A percentile compares a stretch with the other conserved stretches of the same genome.
phyloP scores from a whole-genome alignment of 1,140 invertebrate genomes.

The Nasonia longicornis region DNA sequence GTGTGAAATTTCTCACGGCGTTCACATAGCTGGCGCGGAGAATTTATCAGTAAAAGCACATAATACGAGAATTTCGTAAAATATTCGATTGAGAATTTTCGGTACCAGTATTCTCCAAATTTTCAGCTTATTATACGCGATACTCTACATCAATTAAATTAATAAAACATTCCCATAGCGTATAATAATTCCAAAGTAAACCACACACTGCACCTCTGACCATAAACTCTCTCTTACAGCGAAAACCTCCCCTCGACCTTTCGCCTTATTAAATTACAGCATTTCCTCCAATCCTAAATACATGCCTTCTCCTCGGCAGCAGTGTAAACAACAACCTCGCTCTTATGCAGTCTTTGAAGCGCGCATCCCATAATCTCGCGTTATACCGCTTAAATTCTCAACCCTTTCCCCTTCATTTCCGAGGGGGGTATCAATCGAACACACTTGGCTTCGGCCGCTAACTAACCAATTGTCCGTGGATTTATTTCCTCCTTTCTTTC shows the following conservation, averaged over 20 bases:
- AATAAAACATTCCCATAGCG: too few species aligned
- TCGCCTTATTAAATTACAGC: background rate
- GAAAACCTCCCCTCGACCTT: background rate
- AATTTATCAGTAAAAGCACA: conserved; percentile 10
- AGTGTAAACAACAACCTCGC: background rate
- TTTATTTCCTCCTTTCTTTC: conserved; percentile 50
- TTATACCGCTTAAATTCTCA: conserved; percentile 3
- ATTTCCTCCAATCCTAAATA: background rate
- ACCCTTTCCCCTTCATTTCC: background rate
- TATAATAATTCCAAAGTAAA: too few species aligned
- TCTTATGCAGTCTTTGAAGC: background rate
- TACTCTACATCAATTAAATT: background rate
- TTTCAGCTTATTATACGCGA: background rate
- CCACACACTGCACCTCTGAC: too few species aligned
- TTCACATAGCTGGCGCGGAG: conserved; percentile 5
- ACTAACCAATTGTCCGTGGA: conserved; percentile 55
- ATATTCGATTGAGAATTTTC: conserved; percentile 10
- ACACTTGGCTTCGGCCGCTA: conserved; percentile 42
- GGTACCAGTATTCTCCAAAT: background rate
- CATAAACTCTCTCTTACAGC: background rate
- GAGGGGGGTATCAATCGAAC: background rate
- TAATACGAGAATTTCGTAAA: background rate
- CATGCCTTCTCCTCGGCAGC: background rate
- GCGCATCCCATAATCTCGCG: background rate
- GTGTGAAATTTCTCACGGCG: background rate